Conservation (phyloP, 2,797 vertebrate species). For the Cynopterus sphinx region DNA sequence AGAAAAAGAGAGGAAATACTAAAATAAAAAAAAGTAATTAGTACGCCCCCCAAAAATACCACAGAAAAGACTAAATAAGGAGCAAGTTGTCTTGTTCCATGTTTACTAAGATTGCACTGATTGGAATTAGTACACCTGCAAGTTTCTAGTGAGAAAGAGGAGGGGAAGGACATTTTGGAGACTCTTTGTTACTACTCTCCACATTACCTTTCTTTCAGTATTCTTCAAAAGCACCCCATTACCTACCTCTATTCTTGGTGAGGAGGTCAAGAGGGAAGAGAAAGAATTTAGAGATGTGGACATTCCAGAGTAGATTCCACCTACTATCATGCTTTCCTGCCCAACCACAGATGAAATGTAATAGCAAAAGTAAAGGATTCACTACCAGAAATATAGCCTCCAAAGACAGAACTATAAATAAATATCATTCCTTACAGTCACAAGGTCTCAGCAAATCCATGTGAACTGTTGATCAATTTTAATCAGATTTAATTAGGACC, state of each 20-base stretch:
- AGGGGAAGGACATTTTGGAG: neutral
- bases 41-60: neutral
- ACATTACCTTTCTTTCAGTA: neutral
- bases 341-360: neutral
- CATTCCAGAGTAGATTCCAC: neutral
- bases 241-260: neutral
- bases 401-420: constrained; percentile 17
- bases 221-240: neutral
- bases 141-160: neutral
- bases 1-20: neutral
- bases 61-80: neutral
- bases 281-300: neutral
- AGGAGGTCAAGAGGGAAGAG: neutral
- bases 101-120: neutral
- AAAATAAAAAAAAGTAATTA: neutral
- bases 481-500: neutral
- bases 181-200: neutral
- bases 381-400: neutral
- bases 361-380: neutral
- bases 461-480: neutral
- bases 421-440: neutral
- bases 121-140: neutral
- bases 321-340: neutral
- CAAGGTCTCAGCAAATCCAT: neutral
- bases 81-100: neutral